These are phyloP conservation scores for Paratilapia polleni DNA, from an alignment of 2,113 vertebrate species.

Conservation along the genomic window DNA sequence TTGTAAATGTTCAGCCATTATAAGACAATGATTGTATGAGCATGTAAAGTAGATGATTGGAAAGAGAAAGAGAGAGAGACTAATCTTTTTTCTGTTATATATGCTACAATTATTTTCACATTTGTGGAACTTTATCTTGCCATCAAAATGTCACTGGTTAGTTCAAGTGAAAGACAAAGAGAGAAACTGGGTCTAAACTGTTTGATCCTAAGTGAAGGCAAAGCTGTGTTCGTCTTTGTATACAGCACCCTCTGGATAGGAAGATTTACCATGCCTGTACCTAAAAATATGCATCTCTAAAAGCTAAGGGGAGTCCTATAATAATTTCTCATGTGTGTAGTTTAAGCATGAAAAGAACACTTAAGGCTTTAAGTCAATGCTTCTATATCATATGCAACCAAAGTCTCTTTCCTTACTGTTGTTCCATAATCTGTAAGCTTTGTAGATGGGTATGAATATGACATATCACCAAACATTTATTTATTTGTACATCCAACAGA, in stretches of 20 bases:
- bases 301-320: not conserved
- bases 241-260: not conserved
- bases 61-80: not conserved
- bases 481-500: not conserved
- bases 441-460: not conserved
- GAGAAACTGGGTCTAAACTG: not conserved
- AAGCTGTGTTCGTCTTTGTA: not conserved
- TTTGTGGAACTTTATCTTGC: not conserved
- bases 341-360: not conserved
- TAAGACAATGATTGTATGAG: not conserved
- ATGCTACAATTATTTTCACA: not conserved
- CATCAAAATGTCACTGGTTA: not conserved
- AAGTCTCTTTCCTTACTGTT: not conserved
- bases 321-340: not conserved
- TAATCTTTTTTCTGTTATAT: not conserved
- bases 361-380: not conserved
- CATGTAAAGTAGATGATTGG: not conserved
- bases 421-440: not conserved
- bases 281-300: not conserved
- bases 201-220: not conserved
- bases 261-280: not conserved
- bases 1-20: slow-evolving; percentile 7
- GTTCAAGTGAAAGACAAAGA: not conserved
- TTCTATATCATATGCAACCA: not conserved
- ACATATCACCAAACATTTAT: not conserved